Conservation (phyloP, 2,797 vertebrate genomes). For the Yasuhikotakia modesta region DNA sequence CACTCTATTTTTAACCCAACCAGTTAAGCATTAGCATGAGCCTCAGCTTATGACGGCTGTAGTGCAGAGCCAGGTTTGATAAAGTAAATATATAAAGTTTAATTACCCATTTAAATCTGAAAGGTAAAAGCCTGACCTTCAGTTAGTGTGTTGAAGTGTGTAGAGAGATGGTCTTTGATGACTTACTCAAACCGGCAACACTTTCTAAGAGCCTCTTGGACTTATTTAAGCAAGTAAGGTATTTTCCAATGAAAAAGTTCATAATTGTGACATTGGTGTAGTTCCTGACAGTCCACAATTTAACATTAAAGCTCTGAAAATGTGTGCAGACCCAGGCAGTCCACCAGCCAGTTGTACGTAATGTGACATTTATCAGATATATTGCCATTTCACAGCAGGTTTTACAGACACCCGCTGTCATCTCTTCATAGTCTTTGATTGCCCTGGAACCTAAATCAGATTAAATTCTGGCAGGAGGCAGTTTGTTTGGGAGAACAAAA, state of each 20-base stretch:
- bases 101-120: neutral
- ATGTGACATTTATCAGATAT: neutral
- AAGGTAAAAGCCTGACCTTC: neutral
- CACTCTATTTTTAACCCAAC: constrained; percentile 40
- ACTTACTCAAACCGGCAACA: too few species aligned
- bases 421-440: neutral
- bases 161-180: too few species aligned
- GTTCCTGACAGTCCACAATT: too few species aligned
- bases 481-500: neutral
- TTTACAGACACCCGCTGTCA: neutral
- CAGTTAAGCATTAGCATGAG: constrained; percentile 15
- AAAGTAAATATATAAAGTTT: neutral
- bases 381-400: neutral
- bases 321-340: too few species aligned
- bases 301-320: too few species aligned
- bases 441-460: neutral
- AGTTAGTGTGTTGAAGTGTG: neutral
- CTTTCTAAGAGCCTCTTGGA: too few species aligned
- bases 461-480: neutral
- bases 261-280: too few species aligned
- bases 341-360: neutral
- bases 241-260: too few species aligned
- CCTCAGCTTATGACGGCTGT: neutral
- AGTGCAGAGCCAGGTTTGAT: constrained; percentile 11
- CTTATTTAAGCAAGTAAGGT: too few species aligned